Evolutionary conservation across 2,888 invertebrate genomes (phyloP).

Genomic region (Cryptocheilus praepositus): DNA sequence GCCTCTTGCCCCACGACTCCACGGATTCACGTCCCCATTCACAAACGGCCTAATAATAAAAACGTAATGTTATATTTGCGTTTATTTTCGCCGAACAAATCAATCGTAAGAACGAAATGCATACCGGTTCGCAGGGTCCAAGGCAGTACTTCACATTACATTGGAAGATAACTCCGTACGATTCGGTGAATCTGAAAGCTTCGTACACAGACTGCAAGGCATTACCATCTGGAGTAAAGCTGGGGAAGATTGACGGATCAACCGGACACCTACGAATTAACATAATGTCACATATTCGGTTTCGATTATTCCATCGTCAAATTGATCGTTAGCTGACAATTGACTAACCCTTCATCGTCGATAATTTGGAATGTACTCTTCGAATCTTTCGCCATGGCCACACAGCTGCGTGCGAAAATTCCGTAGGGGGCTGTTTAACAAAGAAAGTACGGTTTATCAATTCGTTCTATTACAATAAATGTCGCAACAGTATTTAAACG

Average conservation of each 20-base stretch:
- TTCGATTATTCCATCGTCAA: too few relatives aligned
- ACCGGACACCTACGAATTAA: slow-evolving; percentile 84
- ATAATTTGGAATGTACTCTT: slow-evolving; percentile 97
- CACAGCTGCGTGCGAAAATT: slow-evolving; percentile 95
- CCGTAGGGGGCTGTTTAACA: slow-evolving; percentile 89
- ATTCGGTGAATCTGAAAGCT: slow-evolving; percentile 96
- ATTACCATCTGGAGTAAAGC: slow-evolving; percentile 92
- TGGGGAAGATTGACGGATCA: slow-evolving; percentile 95
- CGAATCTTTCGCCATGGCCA: slow-evolving; percentile 97
- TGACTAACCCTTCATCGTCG: slow-evolving; percentile 90
- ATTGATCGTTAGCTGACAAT: too few relatives aligned
- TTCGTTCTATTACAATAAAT: neutral
- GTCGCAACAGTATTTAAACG: neutral
- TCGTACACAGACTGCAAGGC: slow-evolving; percentile 94
- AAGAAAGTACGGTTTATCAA: slow-evolving; percentile 21
- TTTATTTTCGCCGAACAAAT: neutral
- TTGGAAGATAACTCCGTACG: slow-evolving; percentile 97
- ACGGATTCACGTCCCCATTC: slow-evolving; percentile 93
- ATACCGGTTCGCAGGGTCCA: slow-evolving; percentile 94
- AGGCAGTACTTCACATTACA: slow-evolving; percentile 97
- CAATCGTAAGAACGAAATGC: neutral
- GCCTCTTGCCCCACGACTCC: slow-evolving; percentile 93
- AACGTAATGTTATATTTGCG: neutral
- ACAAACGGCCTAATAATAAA: slow-evolving; percentile 83
- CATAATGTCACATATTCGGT: slow-evolving; percentile 5